These are phyloP conservation scores for Drosophila navojoa DNA, from an alignment of 1,140 invertebrate species.

Conservation along the genomic window DNA sequence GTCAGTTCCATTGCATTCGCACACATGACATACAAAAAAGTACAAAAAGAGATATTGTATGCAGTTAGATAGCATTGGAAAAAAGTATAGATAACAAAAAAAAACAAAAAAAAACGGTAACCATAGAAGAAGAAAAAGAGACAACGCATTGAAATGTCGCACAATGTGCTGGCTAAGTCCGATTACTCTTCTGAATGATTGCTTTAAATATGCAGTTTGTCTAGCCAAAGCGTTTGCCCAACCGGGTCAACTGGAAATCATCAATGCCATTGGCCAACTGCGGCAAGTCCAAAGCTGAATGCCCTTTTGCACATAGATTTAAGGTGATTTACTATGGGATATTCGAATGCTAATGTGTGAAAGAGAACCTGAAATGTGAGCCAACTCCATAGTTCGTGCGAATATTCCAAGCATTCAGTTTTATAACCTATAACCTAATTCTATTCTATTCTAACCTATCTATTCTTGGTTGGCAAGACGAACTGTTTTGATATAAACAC, in stretches of 20 bases:
- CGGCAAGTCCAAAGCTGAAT: neutral
- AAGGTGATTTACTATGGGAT: no score
- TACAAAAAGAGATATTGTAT: neutral
- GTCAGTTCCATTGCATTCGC: constrained; percentile 60
- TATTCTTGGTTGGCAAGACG: no score
- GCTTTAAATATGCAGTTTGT: constrained; percentile 21
- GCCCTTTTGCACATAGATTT: no score
- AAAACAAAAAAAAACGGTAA: neutral
- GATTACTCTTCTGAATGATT: constrained; percentile 50
- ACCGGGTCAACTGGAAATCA: constrained; percentile 10
- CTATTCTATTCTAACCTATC: no score
- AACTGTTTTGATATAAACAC: no score
- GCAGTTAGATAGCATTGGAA: neutral
- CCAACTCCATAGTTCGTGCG: no score
- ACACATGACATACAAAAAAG: constrained; percentile 9
- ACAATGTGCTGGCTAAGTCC: constrained; percentile 55
- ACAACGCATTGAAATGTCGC: constrained; percentile 59
- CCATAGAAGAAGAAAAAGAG: neutral
- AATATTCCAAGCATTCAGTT: no score
- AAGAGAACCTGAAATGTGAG: no score
- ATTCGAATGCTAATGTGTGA: no score
- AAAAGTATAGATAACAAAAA: neutral
- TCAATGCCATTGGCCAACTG: neutral
- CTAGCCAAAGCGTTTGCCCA: constrained; percentile 10
- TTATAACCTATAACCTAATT: no score